Conservation (phyloP, 2,888 invertebrate species). For the Drosophila mettleri region DNA sequence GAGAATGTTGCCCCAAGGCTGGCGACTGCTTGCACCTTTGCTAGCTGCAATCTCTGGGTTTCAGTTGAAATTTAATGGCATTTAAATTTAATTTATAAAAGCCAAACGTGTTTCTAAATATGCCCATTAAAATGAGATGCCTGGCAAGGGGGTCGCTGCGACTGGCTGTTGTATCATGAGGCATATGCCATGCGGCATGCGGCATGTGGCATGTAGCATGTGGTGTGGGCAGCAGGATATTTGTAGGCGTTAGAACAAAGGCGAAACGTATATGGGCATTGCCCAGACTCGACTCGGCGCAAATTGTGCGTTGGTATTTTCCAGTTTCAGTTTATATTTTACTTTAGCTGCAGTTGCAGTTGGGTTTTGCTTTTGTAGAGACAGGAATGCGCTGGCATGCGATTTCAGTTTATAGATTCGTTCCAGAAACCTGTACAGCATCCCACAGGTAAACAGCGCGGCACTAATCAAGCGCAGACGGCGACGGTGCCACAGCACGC, state of each 20-base stretch:
- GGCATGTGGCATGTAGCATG: slow-evolving; percentile 34
- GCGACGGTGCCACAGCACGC: slow-evolving; percentile 14
- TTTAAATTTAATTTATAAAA: slow-evolving; percentile 75
- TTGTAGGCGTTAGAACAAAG: slow-evolving; percentile 72
- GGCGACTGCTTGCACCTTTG: slow-evolving; percentile 47
- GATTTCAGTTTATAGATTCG: slow-evolving; percentile 78
- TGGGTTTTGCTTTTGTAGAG: slow-evolving; percentile 5
- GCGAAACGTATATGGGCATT: slow-evolving; percentile 34
- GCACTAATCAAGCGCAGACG: slow-evolving; percentile 72
- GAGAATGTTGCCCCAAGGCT: slow-evolving; percentile 43
- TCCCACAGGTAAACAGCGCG: slow-evolving; percentile 73
- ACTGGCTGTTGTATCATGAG: slow-evolving; percentile 10
- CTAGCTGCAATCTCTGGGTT: slow-evolving; percentile 38
- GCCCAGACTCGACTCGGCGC: slow-evolving; percentile 32
- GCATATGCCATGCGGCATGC: slow-evolving; percentile 12
- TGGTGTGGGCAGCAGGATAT: slow-evolving; percentile 51
- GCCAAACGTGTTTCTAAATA: slow-evolving; percentile 67
- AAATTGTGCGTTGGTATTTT: slow-evolving; percentile 74
- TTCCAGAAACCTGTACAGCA: slow-evolving; percentile 77
- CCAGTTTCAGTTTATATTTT: slow-evolving; percentile 26
- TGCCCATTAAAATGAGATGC: slow-evolving; percentile 41
- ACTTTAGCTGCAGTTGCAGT: slow-evolving; percentile 14
- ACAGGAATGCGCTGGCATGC: slow-evolving; percentile 51
- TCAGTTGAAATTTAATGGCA: slow-evolving; percentile 65
- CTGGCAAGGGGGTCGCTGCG: slow-evolving; percentile 2